phyloP scores from a whole-genome alignment of 2,888 invertebrate species.

The Periphyllus acericola region DNA sequence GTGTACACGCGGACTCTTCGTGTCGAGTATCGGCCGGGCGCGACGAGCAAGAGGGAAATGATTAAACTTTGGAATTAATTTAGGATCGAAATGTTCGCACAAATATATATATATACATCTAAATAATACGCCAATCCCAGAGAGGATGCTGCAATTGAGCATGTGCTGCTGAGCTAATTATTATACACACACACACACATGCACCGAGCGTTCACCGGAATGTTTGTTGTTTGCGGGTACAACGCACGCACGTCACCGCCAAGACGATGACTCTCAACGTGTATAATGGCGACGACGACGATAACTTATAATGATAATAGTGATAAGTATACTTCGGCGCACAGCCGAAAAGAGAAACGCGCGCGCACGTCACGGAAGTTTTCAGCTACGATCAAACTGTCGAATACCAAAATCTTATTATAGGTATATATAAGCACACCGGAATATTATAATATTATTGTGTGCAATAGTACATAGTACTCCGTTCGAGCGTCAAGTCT shows the following conservation, averaged over 20 bases:
- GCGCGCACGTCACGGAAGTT: not conserved
- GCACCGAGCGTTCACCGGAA: not conserved
- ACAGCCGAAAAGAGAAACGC: not conserved
- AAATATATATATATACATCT: not conserved
- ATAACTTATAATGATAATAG: not conserved
- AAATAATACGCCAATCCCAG: not conserved
- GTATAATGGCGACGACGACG: not conserved
- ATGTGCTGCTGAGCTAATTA: constrained; percentile 29
- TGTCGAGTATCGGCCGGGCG: not conserved
- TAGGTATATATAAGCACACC: no score
- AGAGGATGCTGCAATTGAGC: constrained; percentile 12
- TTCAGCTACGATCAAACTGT: not conserved
- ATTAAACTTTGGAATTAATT: constrained; percentile 55
- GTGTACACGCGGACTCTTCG: not conserved
- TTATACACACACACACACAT: not conserved
- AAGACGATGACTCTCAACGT: not conserved
- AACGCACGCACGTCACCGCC: constrained; percentile 17
- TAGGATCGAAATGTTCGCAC: constrained; percentile 14
- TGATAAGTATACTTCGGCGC: constrained; percentile 1
- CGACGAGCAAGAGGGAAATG: not conserved
- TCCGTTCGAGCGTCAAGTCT: no score
- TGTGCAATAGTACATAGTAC: no score
- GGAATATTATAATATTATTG: no score
- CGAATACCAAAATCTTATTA: not conserved
- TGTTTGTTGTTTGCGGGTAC: not conserved